Base-by-base conservation (phyloP, 2,888 invertebrate species). In the Eledona agricola region DNA sequence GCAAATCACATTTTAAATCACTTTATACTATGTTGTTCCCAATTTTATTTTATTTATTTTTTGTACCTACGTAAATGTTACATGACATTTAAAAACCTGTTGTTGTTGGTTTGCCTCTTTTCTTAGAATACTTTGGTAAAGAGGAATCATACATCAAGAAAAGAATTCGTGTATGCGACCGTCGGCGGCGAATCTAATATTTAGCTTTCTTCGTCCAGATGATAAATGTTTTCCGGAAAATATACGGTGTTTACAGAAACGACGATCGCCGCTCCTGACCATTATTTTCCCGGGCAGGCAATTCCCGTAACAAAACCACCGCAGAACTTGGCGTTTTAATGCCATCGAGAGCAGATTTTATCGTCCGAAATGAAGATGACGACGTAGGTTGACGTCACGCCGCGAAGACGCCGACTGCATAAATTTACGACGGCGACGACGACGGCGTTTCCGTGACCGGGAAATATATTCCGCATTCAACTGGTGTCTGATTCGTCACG, bases 111-210 rank as follows among this genome's bases (percentile, higher is more conserved):
- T n/a, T n/a, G n/a, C n/a, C n/a, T n/a, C n/a, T n/a, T n/a, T n/a
- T n/a, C n/a, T n/a, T n/a, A n/a, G n/a, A n/a, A n/a, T n/a, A n/a
- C n/a, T n/a, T n/a, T n/a, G n/a, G n/a, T n/a, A n/a, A n/a, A n/a
- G n/a, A 25, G 16, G 45, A 31, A 40, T 40, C 38, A 23, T 25
- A n/a, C n/a, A n/a, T n/a, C n/a, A n/a, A n/a, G n/a, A 17, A 25
- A 49, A 38, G 38, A 49, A 49, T 49, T 49, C 49, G 40, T 28
- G 29, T 29, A 49, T 49, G 31, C 31, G 28, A 35, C 46, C 28
- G 26, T 28, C 26, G 45, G 34, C 47, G 35, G 37, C 38, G 23
- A 49, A 49, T 49, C 49, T 49, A 49, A 49, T 49, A 49, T 49
- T 49, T 49, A 40, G 38, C 38, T 49, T 49, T 40, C 49, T 40